phyloP scores from a whole-genome alignment of 2,113 vertebrate species.

The Lagopus leucura region DNA sequence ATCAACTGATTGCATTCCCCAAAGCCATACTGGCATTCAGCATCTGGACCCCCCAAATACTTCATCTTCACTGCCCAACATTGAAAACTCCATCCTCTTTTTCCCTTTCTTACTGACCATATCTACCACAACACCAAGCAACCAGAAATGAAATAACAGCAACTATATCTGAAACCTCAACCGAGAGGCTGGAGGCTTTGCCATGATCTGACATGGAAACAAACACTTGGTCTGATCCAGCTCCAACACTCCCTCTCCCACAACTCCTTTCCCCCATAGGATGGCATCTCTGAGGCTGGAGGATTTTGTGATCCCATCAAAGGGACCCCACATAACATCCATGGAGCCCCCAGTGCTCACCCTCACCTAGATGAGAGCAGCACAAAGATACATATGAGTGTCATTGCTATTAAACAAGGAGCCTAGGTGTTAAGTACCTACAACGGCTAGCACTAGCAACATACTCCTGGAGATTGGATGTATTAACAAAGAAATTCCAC shows the following conservation, averaged over 20 bases:
- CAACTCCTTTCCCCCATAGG: neutral
- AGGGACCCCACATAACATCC: neutral
- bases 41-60: neutral
- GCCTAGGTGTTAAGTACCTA: neutral
- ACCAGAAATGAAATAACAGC: neutral
- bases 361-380: neutral
- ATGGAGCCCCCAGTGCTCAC: neutral
- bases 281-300: neutral
- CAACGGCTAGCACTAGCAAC: neutral
- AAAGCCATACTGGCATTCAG: neutral
- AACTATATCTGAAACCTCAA: neutral
- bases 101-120: neutral
- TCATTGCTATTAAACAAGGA: neutral
- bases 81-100: neutral
- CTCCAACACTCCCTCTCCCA: neutral
- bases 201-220: neutral
- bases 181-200: neutral
- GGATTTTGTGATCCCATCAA: neutral
- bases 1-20: neutral
- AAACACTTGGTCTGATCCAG: neutral
- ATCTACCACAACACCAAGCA: neutral
- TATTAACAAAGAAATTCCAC: neutral
- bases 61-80: neutral
- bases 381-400: fast-evolving
- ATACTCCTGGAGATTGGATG: neutral